Percentiles rank a stretch among this genome's conserved stretches.
phyloP scores from a whole-genome alignment of 1,140 invertebrate genomes.

The Sarcophaga bullata region DNA sequence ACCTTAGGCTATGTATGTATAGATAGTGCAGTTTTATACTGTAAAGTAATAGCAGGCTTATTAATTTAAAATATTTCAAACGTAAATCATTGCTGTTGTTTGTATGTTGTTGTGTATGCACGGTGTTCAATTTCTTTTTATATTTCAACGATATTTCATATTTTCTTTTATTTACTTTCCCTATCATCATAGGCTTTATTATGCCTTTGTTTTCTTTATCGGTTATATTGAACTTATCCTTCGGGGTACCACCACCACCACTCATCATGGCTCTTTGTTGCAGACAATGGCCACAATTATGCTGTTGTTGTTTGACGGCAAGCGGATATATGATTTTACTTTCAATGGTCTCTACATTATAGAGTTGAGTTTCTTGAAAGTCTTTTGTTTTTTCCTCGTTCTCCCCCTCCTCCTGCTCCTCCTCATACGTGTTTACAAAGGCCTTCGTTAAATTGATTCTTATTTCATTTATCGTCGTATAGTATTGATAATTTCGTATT shows the following conservation, averaged over 20 bases:
- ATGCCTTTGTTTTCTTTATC: neutral
- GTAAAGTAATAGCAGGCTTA: neutral
- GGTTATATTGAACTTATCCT: neutral
- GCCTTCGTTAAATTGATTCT: neutral
- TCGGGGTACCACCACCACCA: neutral
- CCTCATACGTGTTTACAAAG: neutral
- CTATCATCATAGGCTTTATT: neutral
- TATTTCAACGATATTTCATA: neutral
- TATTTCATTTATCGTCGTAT: neutral
- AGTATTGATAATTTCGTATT: neutral
- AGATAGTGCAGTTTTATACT: neutral
- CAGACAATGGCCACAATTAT: neutral
- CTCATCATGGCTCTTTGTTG: conserved; percentile 24
- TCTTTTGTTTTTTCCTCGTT: conserved; percentile 1
- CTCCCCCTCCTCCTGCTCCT: neutral
- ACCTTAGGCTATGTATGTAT: too few relatives aligned
- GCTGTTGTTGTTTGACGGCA: neutral
- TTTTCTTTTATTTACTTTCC: neutral
- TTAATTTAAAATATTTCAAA: conserved; percentile 11
- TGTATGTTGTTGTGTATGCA: neutral
- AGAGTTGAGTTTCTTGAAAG: neutral
- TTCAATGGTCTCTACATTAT: neutral
- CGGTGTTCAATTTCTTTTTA: conserved; percentile 1
- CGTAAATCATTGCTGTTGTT: neutral
- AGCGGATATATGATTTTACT: neutral